These are phyloP conservation scores for Drosophila baimaii DNA, from an alignment of 1,140 invertebrate genomes.

Conservation along the genomic window DNA sequence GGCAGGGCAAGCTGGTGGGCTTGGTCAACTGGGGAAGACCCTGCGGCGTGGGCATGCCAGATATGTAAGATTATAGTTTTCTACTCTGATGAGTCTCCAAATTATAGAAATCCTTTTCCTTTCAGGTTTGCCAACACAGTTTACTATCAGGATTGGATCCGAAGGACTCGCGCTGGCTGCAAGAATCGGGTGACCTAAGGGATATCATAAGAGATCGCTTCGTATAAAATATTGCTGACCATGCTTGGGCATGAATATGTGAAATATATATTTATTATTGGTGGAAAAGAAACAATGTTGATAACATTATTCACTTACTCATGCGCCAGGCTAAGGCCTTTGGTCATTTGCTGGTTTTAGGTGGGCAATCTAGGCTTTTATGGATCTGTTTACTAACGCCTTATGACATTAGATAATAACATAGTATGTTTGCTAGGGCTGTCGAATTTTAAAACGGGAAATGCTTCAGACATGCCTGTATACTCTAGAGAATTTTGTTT, in stretches of 20 bases:
- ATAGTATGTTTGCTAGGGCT: neutral
- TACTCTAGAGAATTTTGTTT: neutral
- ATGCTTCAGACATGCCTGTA: neutral
- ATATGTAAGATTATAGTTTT: constrained; percentile 74
- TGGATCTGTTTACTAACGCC: constrained; percentile 35
- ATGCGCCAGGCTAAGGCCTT: neutral
- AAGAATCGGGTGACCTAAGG: constrained; percentile 47
- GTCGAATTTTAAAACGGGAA: neutral
- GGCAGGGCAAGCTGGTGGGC: constrained; percentile 84
- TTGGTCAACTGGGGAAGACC: constrained; percentile 86
- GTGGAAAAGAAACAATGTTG: neutral
- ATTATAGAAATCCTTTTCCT: neutral
- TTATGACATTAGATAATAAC: constrained; percentile 6
- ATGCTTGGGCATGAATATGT: neutral
- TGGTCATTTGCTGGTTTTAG: constrained; percentile 28
- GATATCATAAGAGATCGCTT: neutral
- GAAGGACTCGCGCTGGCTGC: constrained; percentile 42
- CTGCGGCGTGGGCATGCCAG: constrained; percentile 85
- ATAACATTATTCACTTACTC: constrained; percentile 17
- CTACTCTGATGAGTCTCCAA: accelerated
- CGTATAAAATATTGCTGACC: neutral
- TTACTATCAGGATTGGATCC: constrained; percentile 78
- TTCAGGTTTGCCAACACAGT: constrained; percentile 77
- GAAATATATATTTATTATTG: constrained; percentile 21
- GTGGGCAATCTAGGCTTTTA: constrained; percentile 46